Conservation (phyloP, 1,140 invertebrate species). For the Sycobia sp. region DNA sequence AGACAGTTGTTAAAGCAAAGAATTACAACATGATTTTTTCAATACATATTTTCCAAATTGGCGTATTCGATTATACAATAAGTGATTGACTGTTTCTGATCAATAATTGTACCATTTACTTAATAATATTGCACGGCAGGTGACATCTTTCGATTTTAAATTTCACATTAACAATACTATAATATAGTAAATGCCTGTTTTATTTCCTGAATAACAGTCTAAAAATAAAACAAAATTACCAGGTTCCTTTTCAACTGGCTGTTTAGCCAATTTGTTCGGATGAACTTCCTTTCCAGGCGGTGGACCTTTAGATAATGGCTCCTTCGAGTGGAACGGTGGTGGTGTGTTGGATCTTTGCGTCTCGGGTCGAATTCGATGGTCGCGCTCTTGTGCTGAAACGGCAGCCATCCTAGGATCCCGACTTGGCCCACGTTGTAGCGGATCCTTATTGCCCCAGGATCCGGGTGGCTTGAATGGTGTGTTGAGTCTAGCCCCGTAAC, state of each 20-base stretch:
- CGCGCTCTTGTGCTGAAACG: too few species aligned
- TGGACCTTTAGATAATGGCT: neutral
- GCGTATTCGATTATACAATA: too few species aligned
- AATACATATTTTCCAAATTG: too few species aligned
- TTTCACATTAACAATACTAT: neutral
- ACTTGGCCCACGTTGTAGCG: neutral
- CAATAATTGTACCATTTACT: too few species aligned
- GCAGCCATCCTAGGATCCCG: slow-evolving; percentile 17
- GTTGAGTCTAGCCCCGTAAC: slow-evolving; percentile 5
- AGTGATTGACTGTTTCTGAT: too few species aligned
- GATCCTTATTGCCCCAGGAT: slow-evolving; percentile 17
- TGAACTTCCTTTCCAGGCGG: slow-evolving; percentile 25
- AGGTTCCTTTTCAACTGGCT: slow-evolving; percentile 17
- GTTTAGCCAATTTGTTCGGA: slow-evolving; percentile 14
- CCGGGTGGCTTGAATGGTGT: slow-evolving; percentile 4
- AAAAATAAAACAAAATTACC: neutral
- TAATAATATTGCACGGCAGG: too few species aligned
- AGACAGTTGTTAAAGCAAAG: too few species aligned
- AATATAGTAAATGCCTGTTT: neutral
- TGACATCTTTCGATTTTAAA: too few species aligned
- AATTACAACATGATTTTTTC: too few species aligned
- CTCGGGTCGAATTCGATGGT: slow-evolving; percentile 11
- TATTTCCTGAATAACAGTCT: too few species aligned
- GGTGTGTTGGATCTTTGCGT: neutral
- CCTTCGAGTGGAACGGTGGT: neutral